Base-by-base conservation (phyloP, 1,140 invertebrate genomes). In the Danaus melanippus region DNA sequence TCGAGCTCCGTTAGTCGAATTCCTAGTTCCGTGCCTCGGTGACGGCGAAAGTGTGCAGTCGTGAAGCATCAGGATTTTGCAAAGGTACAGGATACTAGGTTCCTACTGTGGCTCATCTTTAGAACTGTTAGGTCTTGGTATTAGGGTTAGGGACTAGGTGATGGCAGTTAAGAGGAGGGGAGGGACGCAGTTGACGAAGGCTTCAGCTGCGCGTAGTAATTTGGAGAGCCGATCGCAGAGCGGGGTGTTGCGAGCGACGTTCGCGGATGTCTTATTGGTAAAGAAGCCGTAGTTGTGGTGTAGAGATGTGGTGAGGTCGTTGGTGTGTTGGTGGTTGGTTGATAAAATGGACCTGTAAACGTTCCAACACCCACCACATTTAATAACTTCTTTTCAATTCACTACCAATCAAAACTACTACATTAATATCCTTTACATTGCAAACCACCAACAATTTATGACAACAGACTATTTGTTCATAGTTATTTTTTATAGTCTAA, bases 331-430 rank as follows among this genome's bases (percentile, higher is more conserved):
- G 81, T 86, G 79, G 83, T 83, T 84, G 79, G 79, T 86, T 86
- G 83, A 84, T 84, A 84, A 84, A 84, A 86, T 86, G 83, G 78
- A 84, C 83, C 83, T 86, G 83, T 61, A 86, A 84, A 84, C 81
- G 83, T 84, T 86, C 83, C 83, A 86, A 86, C 84, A 86, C 84
- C 84, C 81, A 86, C 83, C 83, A 84, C 84, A 69, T 86, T 86
- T 84, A 84, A 62, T 83, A 12, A 42, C 49, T 12, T 50, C 39
- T 50, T 11, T 12, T 50, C 15, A 11, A 42, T 42, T 8, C 40
- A 42, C 47, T 56, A 56, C 47, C 12, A 54, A 54, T 54, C 45
- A 40, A 49, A 32, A 32, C 21, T 32, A 32, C 21, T 32, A 32
- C 21, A 32, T 32, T 32, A 32, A 32, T 32, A 32, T 32, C 21